A percentile compares a stretch with the other conserved stretches of the same genome.
These are phyloP conservation scores for Cuculus canorus DNA, from an alignment of 2,797 vertebrate species.

Conservation along the genomic window DNA sequence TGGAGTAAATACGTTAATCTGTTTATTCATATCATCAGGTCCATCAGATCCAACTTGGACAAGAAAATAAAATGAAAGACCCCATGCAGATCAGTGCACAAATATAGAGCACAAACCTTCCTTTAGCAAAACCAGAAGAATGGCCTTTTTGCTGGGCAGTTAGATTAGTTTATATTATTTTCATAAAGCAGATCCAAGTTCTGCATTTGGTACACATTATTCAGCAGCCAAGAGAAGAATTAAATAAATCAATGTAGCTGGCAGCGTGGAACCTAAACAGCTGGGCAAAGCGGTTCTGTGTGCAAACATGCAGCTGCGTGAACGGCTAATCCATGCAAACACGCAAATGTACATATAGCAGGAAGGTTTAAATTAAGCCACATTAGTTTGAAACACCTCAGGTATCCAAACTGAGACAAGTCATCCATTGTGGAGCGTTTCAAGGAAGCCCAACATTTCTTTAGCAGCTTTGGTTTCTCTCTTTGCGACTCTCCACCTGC, in stretches of 20 bases:
- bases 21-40: background rate
- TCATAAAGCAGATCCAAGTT: slow-evolving; percentile 18
- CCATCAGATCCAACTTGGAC: background rate
- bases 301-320: background rate
- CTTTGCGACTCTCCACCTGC: background rate
- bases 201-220: slow-evolving; percentile 24
- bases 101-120: background rate
- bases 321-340: background rate
- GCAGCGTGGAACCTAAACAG: background rate
- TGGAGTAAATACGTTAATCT: background rate
- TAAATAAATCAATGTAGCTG: slow-evolving; percentile 33
- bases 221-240: slow-evolving; percentile 23
- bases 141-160: background rate
- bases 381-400: background rate
- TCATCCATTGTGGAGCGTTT: background rate
- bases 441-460: background rate
- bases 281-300: background rate
- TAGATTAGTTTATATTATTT: background rate
- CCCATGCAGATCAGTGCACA: background rate
- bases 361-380: slow-evolving; percentile 1
- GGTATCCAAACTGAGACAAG: background rate
- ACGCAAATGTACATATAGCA: background rate
- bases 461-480: background rate
- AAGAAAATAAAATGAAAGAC: background rate
- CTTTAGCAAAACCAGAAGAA: background rate